Evolutionary conservation across 1,140 invertebrate genomes (phyloP).

Genomic region (Drosophila ficusphila): DNA sequence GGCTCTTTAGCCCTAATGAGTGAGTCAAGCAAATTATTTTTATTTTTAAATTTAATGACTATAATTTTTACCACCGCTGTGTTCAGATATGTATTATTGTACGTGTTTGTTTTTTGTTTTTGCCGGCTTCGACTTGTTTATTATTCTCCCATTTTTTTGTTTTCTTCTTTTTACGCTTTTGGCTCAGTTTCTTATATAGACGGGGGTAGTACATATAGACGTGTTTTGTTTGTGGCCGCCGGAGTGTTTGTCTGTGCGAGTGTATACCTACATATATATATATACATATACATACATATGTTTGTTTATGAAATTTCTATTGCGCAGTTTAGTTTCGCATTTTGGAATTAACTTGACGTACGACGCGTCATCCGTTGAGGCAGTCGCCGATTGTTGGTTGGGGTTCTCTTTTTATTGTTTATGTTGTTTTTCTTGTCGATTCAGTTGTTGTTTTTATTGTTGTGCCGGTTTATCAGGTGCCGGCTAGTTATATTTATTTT

Average conservation of each 20-base stretch:
- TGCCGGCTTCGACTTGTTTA: constrained; percentile 67
- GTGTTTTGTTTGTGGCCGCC: constrained; percentile 36
- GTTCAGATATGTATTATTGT: constrained; percentile 1
- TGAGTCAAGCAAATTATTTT: no score
- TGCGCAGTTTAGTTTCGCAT: constrained; percentile 70
- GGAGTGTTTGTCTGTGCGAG: constrained; percentile 11
- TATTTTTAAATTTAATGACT: background rate
- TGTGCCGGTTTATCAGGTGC: constrained; percentile 78
- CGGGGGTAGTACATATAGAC: constrained; percentile 12
- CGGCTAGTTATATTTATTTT: constrained; percentile 51
- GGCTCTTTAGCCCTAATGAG: no score
- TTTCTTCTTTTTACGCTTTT: constrained; percentile 43
- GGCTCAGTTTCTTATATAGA: constrained; percentile 45
- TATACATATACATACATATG: constrained; percentile 19
- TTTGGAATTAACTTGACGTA: constrained; percentile 32
- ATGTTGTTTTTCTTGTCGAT: background rate
- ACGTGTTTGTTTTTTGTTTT: constrained; percentile 39
- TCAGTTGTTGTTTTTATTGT: constrained; percentile 31
- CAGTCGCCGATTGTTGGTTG: constrained; percentile 16
- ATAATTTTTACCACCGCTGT: constrained; percentile 8
- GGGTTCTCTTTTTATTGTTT: background rate
- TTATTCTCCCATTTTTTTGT: constrained; percentile 40
- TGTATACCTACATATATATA: background rate
- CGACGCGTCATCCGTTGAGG: constrained; percentile 46
- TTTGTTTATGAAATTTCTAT: constrained; percentile 80